phyloP scores from a whole-genome alignment of 2,888 invertebrate genomes.

The Adela reaumurella region DNA sequence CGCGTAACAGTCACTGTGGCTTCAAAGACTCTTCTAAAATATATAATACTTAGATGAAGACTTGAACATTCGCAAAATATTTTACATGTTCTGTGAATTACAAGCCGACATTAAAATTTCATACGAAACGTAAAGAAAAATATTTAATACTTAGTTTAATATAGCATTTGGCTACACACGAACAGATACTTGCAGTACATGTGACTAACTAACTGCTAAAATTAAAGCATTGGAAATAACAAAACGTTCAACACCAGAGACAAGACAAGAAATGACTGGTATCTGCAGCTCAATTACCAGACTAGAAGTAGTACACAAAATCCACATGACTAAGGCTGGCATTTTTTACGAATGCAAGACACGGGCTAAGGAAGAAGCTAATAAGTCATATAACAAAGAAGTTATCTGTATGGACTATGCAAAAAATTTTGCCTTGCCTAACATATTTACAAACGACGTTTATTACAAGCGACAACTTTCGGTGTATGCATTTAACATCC shows the following conservation, averaged over 20 bases:
- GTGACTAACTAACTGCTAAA: slow-evolving; percentile 10
- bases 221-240: slow-evolving; percentile 5
- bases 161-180: slow-evolving; percentile 16
- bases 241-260: no score
- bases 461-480: slow-evolving; percentile 16
- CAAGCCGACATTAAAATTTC: no score
- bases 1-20: no score
- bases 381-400: slow-evolving; percentile 6
- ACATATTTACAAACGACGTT: slow-evolving; percentile 12
- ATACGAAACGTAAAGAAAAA: no score
- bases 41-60: no score
- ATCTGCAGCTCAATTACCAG: slow-evolving; percentile 1
- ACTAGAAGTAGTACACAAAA: slow-evolving; percentile 7
- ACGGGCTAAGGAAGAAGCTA: slow-evolving; percentile 5
- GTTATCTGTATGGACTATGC: slow-evolving; percentile 13
- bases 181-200: slow-evolving; percentile 14
- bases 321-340: slow-evolving; percentile 13
- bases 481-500: slow-evolving; percentile 13
- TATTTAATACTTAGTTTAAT: slow-evolving; percentile 11
- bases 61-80: no score
- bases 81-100: no score
- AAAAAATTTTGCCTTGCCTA: slow-evolving; percentile 12
- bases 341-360: slow-evolving; percentile 13
- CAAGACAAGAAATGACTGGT: no score
- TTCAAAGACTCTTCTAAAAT: no score